Percentiles rank a stretch among this genome's conserved stretches.
phyloP scores from a whole-genome alignment of 2,113 vertebrate genomes.

The Carlito syrichta region DNA sequence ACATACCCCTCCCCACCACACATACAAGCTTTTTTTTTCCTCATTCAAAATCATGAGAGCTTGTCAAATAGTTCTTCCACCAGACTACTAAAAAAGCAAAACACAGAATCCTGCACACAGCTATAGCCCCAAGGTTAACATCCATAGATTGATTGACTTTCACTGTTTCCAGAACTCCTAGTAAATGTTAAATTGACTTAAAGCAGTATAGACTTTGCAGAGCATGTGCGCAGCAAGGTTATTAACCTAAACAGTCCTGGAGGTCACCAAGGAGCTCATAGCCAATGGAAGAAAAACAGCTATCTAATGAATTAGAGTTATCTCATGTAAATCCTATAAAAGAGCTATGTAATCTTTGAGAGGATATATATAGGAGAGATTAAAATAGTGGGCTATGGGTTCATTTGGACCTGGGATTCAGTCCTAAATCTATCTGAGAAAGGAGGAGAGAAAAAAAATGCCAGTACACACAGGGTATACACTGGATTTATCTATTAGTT shows the following conservation, averaged over 20 bases:
- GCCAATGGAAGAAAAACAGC: background rate
- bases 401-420: background rate
- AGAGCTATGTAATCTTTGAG: background rate
- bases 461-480: background rate
- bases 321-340: background rate
- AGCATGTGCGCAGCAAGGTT: background rate
- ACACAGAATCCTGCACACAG: background rate
- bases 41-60: background rate
- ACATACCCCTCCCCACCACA: background rate
- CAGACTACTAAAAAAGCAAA: background rate
- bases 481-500: conserved; percentile 19
- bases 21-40: background rate
- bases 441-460: background rate
- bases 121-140: background rate
- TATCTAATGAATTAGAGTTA: background rate
- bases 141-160: background rate
- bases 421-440: background rate
- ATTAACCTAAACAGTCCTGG: background rate
- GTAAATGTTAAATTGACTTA: background rate
- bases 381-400: background rate
- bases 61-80: background rate
- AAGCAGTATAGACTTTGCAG: background rate
- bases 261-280: background rate
- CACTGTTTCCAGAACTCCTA: background rate
- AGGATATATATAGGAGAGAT: background rate